Base-by-base conservation (phyloP, 2,888 invertebrate species). In the Epicampocera succincta region DNA sequence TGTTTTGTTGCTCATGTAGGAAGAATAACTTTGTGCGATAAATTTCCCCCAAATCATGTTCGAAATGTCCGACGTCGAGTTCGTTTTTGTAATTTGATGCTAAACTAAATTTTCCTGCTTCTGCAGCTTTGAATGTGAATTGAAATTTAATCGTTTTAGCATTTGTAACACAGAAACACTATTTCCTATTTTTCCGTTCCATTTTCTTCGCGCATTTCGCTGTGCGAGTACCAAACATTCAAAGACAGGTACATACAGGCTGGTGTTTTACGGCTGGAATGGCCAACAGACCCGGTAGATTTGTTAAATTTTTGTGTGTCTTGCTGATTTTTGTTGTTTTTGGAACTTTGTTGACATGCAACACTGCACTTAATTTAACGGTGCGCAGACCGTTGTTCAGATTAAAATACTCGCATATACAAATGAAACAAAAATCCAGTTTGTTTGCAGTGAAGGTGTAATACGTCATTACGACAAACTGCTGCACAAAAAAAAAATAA, bases 131-230 rank as follows among this genome's bases (percentile, higher is more conserved):
- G 25, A 19, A 40, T 29, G 13, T 50, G n/a, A 38, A 17, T 25
- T 48, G 69, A 48, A 71, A 63, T 71, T 61, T 48, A 77, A 71
- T 77, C 25, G 15, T 33, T 50, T 52, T 76, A 61, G 42, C 66
- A 80, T 66, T 66, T 66, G 58, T 72, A 76, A 76, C 75, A 72
- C 33, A 72, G 58, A 75, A 72, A 72, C 80, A 80, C 75, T 46
- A 75, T 80, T 80, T 75, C 75, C 71, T 75, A 54, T 66, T 48
- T 61, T 12, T 21, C 12, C 21, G 8, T 33, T 42, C 33, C 46
- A 33, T 60, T 17, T 19, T 44, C n/a, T 15, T 19, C 63, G 52
- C 5, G 11, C 42, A 29, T 52, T 66, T 66, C 48, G 42, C 33
- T 68, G 29, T 56, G 54, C 56, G 44, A 54, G 1, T 40, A 46